Percentiles rank a stretch among this genome's conserved stretches.
Conservation (phyloP, 1,140 invertebrate genomes). For the Papilio dardanus region DNA sequence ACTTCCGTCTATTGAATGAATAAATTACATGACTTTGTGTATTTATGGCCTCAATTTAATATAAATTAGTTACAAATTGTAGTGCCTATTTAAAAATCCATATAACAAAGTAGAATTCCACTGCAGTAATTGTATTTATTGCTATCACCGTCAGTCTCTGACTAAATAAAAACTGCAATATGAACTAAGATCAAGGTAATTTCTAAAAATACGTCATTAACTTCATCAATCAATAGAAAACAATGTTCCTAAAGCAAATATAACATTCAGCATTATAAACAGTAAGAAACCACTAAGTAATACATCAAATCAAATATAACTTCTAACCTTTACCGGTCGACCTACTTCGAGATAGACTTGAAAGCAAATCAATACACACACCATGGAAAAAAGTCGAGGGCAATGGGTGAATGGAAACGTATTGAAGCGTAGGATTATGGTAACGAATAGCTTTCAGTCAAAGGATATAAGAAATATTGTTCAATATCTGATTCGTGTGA, state of each 20-base stretch:
- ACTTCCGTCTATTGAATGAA: neutral
- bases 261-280: neutral
- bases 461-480: slow-evolving; percentile 2
- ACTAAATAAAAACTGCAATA: too few relatives aligned
- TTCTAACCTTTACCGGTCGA: slow-evolving; percentile 17
- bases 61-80: neutral
- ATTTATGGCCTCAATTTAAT: neutral
- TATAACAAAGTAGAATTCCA: too few relatives aligned
- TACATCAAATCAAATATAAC: slow-evolving; percentile 20
- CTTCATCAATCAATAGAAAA: too few relatives aligned
- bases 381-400: slow-evolving; percentile 18
- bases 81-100: neutral
- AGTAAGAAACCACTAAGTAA: neutral
- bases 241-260: neutral
- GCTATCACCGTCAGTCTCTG: too few relatives aligned
- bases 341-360: slow-evolving; percentile 14
- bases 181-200: too few relatives aligned
- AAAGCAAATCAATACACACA: slow-evolving; percentile 23
- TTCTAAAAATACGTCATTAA: too few relatives aligned
- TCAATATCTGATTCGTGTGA: neutral
- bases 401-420: neutral
- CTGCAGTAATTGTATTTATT: too few relatives aligned
- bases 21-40: neutral
- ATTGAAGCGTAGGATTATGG: slow-evolving; percentile 17
- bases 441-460: neutral